These are phyloP conservation scores for Protosalanx chinensis DNA, from an alignment of 2,797 vertebrate genomes.

Conservation along the genomic window DNA sequence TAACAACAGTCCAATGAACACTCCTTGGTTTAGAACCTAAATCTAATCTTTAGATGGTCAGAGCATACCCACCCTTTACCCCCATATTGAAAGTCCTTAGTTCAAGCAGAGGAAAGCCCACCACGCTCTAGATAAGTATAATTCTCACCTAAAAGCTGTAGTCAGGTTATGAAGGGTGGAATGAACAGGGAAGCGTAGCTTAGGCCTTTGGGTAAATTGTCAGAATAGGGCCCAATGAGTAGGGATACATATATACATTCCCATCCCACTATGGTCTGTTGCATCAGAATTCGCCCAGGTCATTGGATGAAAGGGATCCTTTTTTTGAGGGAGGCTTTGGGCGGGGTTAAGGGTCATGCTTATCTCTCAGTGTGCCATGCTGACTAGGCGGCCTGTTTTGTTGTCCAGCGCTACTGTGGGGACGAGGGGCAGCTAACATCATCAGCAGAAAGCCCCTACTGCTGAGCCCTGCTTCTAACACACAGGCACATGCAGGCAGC, in stretches of 20 bases:
- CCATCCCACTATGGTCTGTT: conserved; percentile 44
- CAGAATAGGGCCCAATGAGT: conserved; percentile 45
- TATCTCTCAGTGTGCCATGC: conserved; percentile 62
- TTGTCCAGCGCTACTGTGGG: conserved; percentile 67
- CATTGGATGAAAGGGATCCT: conserved; percentile 63
- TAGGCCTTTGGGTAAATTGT: conserved; percentile 57
- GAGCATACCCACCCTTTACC: neutral
- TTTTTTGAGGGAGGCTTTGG: conserved; percentile 36
- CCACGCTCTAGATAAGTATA: neutral
- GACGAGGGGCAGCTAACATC: conserved; percentile 60
- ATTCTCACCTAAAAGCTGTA: conserved; percentile 46
- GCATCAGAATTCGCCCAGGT: conserved; percentile 35
- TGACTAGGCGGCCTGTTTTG: conserved; percentile 84
- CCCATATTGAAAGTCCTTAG: conserved; percentile 6
- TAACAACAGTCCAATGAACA: neutral
- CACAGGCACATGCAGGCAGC: neutral
- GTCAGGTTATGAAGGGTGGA: conserved; percentile 57
- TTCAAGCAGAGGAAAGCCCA: neutral
- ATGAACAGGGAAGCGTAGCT: conserved; percentile 20
- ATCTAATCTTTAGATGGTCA: neutral
- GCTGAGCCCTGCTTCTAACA: neutral
- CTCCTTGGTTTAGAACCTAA: neutral
- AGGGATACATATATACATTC: conserved; percentile 76
- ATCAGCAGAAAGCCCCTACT: conserved; percentile 70
- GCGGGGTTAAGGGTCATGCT: conserved; percentile 61